phyloP scores from a whole-genome alignment of 2,888 invertebrate species.

The Callimorpha dominula region DNA sequence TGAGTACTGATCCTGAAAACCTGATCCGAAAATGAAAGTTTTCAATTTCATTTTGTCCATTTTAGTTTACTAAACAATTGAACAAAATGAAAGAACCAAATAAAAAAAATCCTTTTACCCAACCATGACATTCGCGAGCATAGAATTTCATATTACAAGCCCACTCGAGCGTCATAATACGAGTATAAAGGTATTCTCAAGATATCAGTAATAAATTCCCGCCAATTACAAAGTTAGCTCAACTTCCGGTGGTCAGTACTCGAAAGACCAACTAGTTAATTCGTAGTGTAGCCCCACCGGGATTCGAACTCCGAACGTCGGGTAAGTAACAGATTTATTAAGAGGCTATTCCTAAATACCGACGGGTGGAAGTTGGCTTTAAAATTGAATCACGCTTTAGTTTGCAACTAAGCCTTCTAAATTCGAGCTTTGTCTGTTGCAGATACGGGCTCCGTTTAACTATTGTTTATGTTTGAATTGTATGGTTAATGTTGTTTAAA shows the following conservation, averaged over 20 bases:
- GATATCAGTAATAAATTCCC: conserved; percentile 66
- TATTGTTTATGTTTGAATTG: conserved; percentile 51
- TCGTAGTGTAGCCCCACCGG: conserved; percentile 71
- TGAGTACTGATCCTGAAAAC: no score
- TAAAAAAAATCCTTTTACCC: not conserved
- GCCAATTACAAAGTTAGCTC: conserved; percentile 66
- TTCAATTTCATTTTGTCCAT: no score
- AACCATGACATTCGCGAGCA: conserved; percentile 14
- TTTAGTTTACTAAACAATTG: not conserved
- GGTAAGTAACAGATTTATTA: conserved; percentile 83
- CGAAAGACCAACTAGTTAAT: conserved; percentile 76
- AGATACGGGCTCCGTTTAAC: conserved; percentile 62
- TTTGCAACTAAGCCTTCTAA: conserved; percentile 74
- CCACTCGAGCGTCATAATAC: conserved; percentile 42
- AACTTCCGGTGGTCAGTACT: conserved; percentile 75
- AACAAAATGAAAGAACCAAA: not conserved
- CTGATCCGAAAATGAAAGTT: no score
- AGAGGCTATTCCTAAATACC: conserved; percentile 77
- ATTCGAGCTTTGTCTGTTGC: conserved; percentile 67
- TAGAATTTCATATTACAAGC: conserved; percentile 35
- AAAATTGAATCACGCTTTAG: conserved; percentile 82
- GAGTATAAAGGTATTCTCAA: conserved; percentile 47
- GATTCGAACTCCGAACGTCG: conserved; percentile 78
- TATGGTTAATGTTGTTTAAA: conserved; percentile 21
- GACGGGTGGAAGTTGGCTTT: conserved; percentile 68